These are phyloP conservation scores for Anniella stebbinsi DNA, from an alignment of 2,797 vertebrate genomes.

Conservation along the genomic window DNA sequence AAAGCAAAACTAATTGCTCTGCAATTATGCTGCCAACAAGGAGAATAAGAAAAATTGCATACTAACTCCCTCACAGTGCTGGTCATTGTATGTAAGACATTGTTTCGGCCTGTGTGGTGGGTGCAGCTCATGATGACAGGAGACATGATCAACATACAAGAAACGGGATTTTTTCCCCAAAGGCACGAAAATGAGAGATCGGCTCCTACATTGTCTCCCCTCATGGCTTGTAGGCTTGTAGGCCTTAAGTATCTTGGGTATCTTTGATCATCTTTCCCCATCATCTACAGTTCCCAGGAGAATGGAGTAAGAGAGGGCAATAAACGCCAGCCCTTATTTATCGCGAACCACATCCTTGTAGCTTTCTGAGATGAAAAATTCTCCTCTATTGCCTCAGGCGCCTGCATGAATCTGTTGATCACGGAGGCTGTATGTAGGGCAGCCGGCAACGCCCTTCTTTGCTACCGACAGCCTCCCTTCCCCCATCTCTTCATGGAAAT, in stretches of 20 bases:
- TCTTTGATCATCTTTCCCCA: slow-evolving; percentile 57
- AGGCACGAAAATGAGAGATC: neutral
- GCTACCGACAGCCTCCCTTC: slow-evolving; percentile 28
- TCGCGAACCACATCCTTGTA: slow-evolving; percentile 51
- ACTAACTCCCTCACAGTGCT: neutral
- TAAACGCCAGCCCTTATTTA: slow-evolving; percentile 62
- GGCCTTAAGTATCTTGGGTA: slow-evolving; percentile 33
- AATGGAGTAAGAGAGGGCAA: slow-evolving; percentile 47
- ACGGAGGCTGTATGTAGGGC: slow-evolving; percentile 50
- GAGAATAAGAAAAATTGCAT: neutral
- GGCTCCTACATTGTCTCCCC: neutral
- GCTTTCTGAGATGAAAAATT: slow-evolving; percentile 58
- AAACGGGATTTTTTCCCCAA: neutral
- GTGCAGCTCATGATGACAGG: neutral
- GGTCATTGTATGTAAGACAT: no score
- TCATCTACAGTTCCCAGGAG: slow-evolving; percentile 63
- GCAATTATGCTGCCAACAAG: neutral
- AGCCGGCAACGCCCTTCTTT: slow-evolving; percentile 55
- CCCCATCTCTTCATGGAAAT: slow-evolving; percentile 50
- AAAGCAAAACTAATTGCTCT: neutral
- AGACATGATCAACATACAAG: neutral
- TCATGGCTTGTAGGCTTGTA: slow-evolving; percentile 7
- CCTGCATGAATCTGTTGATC: slow-evolving; percentile 60
- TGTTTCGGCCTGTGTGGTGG: neutral
- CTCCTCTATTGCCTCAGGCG: slow-evolving; percentile 57